phyloP scores from a whole-genome alignment of 2,113 vertebrate species.

The Brachyistius frenatus region DNA sequence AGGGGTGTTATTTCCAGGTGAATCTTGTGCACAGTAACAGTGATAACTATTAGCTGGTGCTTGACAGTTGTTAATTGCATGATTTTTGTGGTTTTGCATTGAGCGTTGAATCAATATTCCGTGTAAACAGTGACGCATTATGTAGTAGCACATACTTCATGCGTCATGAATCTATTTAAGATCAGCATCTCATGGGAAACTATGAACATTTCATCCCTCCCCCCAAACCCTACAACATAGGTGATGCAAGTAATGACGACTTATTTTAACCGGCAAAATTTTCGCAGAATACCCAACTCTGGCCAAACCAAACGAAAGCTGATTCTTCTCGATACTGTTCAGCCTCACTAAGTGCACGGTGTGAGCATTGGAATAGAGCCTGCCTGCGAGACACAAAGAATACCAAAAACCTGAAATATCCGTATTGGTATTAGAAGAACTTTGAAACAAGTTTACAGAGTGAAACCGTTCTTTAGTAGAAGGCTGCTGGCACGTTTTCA shows the following conservation, averaged over 20 bases:
- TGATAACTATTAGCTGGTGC: not conserved
- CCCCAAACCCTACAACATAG: not conserved
- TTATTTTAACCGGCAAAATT: not conserved
- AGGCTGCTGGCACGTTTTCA: constrained; percentile 7
- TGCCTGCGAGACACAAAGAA: not conserved
- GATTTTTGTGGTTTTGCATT: not conserved
- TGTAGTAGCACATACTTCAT: not conserved
- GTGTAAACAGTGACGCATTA: not conserved
- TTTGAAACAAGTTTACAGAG: constrained; percentile 2
- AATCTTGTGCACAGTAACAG: not conserved
- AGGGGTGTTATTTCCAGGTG: not conserved
- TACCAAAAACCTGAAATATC: not conserved
- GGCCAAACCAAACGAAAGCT: not conserved
- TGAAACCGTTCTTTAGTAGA: not conserved
- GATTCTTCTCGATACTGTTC: not conserved
- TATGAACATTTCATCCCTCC: not conserved
- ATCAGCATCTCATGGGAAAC: too few relatives aligned
- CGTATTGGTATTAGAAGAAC: not conserved
- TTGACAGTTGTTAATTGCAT: not conserved
- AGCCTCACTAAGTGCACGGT: not conserved
- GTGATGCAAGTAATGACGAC: not conserved
- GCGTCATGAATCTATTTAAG: not conserved
- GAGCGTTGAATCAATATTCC: not conserved
- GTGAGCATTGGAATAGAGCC: not conserved
- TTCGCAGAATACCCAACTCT: not conserved